Base-by-base conservation (phyloP, 2,888 invertebrate species). In the Hyles lineata region DNA sequence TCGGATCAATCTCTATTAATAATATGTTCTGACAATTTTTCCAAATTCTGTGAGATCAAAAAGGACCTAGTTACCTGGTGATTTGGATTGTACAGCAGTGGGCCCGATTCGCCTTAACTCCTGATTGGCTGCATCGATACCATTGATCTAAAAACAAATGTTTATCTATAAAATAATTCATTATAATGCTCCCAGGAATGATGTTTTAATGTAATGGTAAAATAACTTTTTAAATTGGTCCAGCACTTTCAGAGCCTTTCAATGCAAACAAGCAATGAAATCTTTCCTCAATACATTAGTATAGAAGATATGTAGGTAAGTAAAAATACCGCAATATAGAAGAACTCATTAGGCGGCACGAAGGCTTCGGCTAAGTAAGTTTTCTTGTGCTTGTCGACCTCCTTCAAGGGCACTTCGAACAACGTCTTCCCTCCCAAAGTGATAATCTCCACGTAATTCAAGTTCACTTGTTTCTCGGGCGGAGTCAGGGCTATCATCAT, bases 71-170 rank as follows among this genome's bases (percentile, higher is more conserved):
- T 62, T 70, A 95, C 96, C 95, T 78, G 96, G 96, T 17, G 89
- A 77, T 74, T 96, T 95, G 0, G 96, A 92, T 77, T 96, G 96
- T 50, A 97, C 95, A 19, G 97, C 97, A 0, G 97, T 97, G 0
- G 96, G 94, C 0, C 97, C 96, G 0, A 96, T 95, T 78, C 97
- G 90, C 75, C 95, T 95, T 60, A 97, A 89, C 21, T 95, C 95
- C 84, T 95, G 96, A n/a, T 95, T 95, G 75, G 93, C 84, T 74
- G 95, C 93, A 83, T 97, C 97, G 61, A 88, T 89, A 2, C 97
- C 97, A 77, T 95, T 95, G 3, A 97, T 95, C 96, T 97, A 81
- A 52, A 86, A 85, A 35, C 9, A 21, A 23, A 60, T 11, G 7
- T 55, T 6, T 55, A n/a, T 23, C 15, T 23, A 60, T 60, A 60